Evolutionary conservation across 2,113 vertebrate genomes (phyloP).

Genomic region (Lamprologus callipterus): DNA sequence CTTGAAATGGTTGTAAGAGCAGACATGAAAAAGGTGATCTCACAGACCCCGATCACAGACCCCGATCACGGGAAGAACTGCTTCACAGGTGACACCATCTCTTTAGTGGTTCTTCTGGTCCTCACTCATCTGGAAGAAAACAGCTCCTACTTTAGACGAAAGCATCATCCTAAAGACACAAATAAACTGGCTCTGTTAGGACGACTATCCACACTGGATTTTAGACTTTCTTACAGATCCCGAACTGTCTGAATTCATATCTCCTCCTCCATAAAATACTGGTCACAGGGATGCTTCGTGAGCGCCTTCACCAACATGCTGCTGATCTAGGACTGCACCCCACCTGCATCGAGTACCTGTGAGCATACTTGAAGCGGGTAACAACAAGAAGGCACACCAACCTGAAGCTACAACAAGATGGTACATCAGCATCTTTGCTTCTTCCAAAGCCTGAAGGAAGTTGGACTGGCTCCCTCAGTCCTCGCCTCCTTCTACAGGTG

Average conservation of each 20-base stretch:
- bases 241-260: background rate
- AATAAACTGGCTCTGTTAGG: fast-evolving
- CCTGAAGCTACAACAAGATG: background rate
- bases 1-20: background rate
- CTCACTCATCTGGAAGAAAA: background rate
- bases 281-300: background rate
- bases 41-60: background rate
- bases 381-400: background rate
- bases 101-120: background rate
- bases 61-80: fast-evolving
- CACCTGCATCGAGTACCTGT: background rate
- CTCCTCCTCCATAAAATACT: background rate
- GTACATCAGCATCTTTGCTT: background rate
- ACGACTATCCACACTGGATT: background rate
- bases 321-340: background rate
- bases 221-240: background rate
- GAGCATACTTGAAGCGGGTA: background rate
- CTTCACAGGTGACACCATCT: background rate
- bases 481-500: background rate
- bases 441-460: background rate
- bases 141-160: background rate
- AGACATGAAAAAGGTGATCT: background rate
- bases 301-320: fast-evolving
- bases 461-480: background rate
- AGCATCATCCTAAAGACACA: background rate